phyloP scores from a whole-genome alignment of 2,888 invertebrate genomes.

The Chirona hameri region DNA sequence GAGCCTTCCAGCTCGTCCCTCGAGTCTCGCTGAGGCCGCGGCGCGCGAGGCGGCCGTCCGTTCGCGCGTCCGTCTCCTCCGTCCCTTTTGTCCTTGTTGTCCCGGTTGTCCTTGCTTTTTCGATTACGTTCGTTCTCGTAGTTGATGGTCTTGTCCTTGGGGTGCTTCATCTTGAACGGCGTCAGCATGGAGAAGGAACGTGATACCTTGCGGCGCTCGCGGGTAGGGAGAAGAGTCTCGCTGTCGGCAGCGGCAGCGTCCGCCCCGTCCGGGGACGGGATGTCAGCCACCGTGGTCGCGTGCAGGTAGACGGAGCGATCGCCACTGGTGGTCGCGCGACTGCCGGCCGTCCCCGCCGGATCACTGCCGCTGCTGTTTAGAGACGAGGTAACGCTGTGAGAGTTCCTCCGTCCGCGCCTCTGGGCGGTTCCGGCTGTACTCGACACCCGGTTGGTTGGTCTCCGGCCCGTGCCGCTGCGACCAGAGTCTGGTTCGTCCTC shows the following conservation, averaged over 20 bases:
- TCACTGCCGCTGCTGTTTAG: slow-evolving; percentile 38
- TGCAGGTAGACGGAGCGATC: slow-evolving; percentile 42
- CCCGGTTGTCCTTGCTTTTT: too few relatives aligned
- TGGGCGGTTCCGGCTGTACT: not conserved
- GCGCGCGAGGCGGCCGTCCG: slow-evolving; percentile 33
- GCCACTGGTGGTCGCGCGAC: slow-evolving; percentile 33
- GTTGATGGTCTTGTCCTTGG: slow-evolving; percentile 30
- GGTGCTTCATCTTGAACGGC: slow-evolving; percentile 38
- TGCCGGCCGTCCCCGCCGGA: slow-evolving; percentile 34
- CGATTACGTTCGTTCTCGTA: slow-evolving; percentile 34
- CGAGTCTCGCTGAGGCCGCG: not conserved
- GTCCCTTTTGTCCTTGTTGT: not conserved
- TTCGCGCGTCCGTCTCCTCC: not conserved
- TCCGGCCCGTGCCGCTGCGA: not conserved
- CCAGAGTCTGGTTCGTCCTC: not conserved
- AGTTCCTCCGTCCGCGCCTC: not conserved
- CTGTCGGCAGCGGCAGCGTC: slow-evolving; percentile 30
- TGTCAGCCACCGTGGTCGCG: slow-evolving; percentile 43
- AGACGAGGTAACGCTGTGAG: slow-evolving; percentile 30
- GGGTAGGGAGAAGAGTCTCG: slow-evolving; percentile 23
- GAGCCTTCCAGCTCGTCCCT: too few relatives aligned
- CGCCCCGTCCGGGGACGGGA: slow-evolving; percentile 40
- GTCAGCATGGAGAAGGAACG: slow-evolving; percentile 38
- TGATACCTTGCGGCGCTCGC: slow-evolving; percentile 37
- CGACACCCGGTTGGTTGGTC: not conserved